Percentiles rank a stretch among this genome's conserved stretches.
Evolutionary conservation across 1,140 invertebrate genomes (phyloP).

Genomic region (Thaumetopoea pityocampa): DNA sequence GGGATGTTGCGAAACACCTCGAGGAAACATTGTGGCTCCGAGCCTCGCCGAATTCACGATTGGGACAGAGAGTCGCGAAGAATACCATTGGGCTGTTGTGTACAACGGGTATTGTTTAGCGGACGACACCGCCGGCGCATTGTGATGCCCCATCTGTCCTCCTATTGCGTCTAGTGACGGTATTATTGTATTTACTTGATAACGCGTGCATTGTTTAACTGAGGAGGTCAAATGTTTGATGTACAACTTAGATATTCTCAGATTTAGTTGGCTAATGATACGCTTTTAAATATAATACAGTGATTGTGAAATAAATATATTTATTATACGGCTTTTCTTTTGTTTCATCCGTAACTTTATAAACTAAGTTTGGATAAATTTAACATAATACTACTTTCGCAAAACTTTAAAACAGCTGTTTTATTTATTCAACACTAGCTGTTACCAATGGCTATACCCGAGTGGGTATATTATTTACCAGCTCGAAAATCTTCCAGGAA

Average conservation of each 20-base stretch:
- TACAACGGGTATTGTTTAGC: conserved; percentile 29
- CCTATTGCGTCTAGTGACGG: conserved; percentile 11
- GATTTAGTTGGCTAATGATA: conserved; percentile 18
- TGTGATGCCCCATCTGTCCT: conserved; percentile 15
- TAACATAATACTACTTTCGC: too few species aligned
- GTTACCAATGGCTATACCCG: too few species aligned
- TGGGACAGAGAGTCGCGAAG: conserved; percentile 42
- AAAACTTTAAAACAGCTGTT: too few species aligned
- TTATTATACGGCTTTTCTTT: too few species aligned
- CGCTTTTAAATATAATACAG: conserved; percentile 6
- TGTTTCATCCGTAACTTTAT: too few species aligned
- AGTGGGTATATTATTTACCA: too few species aligned
- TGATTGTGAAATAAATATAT: too few species aligned
- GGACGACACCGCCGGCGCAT: conserved; percentile 16
- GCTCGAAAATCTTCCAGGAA: too few species aligned
- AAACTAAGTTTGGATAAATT: too few species aligned
- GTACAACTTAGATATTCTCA: conserved; percentile 11
- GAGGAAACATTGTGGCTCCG: conserved; percentile 44
- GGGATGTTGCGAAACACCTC: conserved; percentile 48
- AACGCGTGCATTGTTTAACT: too few species aligned
- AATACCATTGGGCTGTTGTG: conserved; percentile 33
- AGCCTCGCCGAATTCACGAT: conserved; percentile 53
- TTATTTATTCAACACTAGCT: too few species aligned
- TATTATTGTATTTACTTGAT: too few species aligned
- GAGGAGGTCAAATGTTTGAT: conserved; percentile 12